Evolutionary conservation across 1,140 invertebrate species (phyloP), one percentile per base, ranked within the genome.

Genomic region (Prorops nasuta): DNA sequence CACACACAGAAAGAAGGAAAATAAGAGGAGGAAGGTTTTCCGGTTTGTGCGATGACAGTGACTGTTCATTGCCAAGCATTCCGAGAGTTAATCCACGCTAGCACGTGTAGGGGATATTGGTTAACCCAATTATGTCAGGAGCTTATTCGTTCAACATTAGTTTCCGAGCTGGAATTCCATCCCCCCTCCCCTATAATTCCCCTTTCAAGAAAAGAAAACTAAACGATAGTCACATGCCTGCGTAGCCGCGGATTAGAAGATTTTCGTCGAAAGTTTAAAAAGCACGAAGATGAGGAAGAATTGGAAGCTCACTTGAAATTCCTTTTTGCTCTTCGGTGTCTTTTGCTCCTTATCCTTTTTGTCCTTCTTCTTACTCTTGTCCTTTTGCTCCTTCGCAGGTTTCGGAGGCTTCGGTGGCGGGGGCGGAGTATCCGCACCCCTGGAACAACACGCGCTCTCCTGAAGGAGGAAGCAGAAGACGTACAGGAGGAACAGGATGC

Each of bases 401-500:
- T 90, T 89, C 63, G 88, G 87, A 44, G 88, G 86, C 59, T 86
- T 86, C 34, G 84, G 84, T 12, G 82, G 81, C 31, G 83, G 82
- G 37, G 83, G 84, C 18, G 84, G 82, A 66, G 86, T 85, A 43
- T 86, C 84, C 51, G 80, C 81, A 28, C 81, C 83, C 49, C 84
- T 83, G 45, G 84, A 84, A 74, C 89, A 91, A 74, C 89, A 91
- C 50, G 88, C 83, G 78, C 89, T 89, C 74, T 94, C 91, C 82
- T 94, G 91, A 47, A 98, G 85, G 49, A 98, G 82, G 82, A 96
- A 98, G 77, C 92, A 92, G 82, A 97, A 97, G 37, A 97, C 92
- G 79, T 98, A 98, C 56, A 96, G 80, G 59, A 98, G 84, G 81
- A 98, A 98, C 52, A 96, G 77, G 69, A 98, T 94, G 77, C 93